Conservation (phyloP, 1,140 invertebrate genomes). For the Magallana gigas region DNA sequence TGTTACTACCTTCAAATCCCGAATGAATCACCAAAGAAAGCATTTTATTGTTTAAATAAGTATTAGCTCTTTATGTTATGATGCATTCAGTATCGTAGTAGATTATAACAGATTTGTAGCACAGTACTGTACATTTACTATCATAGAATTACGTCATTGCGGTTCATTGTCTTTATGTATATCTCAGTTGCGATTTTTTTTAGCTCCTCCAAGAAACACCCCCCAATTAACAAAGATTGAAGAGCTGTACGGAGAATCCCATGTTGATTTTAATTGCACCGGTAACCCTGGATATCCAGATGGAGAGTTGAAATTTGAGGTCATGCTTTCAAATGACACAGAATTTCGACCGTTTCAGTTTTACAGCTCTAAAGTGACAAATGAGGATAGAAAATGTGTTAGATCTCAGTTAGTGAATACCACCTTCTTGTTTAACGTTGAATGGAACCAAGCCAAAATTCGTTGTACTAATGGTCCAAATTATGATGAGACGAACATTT, state of each 20-base stretch:
- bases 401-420: neutral
- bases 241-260: slow-evolving; percentile 44
- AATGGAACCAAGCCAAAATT: slow-evolving; percentile 45
- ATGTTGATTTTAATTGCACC: slow-evolving; percentile 45
- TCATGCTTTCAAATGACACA: slow-evolving; percentile 39
- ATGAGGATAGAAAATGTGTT: slow-evolving; percentile 31
- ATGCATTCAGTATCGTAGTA: too few species aligned
- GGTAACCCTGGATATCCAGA: slow-evolving; percentile 48
- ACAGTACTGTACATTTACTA: too few species aligned
- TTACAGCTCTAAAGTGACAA: slow-evolving; percentile 23
- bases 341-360: slow-evolving; percentile 41
- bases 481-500: neutral
- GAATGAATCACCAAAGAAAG: too few species aligned
- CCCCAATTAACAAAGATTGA: slow-evolving; percentile 23
- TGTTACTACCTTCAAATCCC: too few species aligned
- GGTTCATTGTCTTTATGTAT: too few species aligned
- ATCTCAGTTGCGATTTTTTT: neutral
- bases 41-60: too few species aligned
- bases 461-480: neutral
- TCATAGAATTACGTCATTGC: too few species aligned
- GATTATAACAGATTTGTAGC: too few species aligned
- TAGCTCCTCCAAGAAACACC: slow-evolving; percentile 31
- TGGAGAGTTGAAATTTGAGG: slow-evolving; percentile 44
- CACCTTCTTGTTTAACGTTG: slow-evolving; percentile 29
- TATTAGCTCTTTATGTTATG: too few species aligned